Evolutionary conservation across 2,888 invertebrate genomes (phyloP), one percentile per base, ranked within the genome.

Genomic region (Hirtodrosophila histrioides): DNA sequence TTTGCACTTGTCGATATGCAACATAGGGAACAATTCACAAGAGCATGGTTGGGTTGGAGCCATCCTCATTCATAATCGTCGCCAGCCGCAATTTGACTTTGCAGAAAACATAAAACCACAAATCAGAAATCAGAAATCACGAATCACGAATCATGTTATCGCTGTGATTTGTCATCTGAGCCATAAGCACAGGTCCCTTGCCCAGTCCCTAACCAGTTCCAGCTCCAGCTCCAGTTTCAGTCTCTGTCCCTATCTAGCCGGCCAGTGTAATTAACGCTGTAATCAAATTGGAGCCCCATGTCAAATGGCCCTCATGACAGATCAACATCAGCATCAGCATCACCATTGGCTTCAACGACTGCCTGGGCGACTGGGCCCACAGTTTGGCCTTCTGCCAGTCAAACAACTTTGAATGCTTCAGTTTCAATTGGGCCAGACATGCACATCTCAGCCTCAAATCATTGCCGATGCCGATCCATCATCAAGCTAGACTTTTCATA

Each of bases 121-220:
- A 78, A 67, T 78, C 62, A 64, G 51, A 57, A 17, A 17, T 17
- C 61, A 53, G 36, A 39, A 17, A 17, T 17, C 89, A 88, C 74
- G 86, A 64, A 84, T 86, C 75, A 81, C 83, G 86, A 78, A 87
- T 85, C 89, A 88, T 76, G 69, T 78, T 63, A 68, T 71, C 68
- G 61, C 51, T 60, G 57, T 69, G 67, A 87, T 78, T 81, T 81
- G 88, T 87, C 83, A 88, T 65, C 48, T 53, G 46, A 29, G 39
- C 54, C 56, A 27, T 50, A 44, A 62, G 70, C 67, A 54, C 23
- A 55, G 35, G 27, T n/a, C 27, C n/a, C 43, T 24, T 10, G 10
- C 49, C 17, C n/a, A n/a, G 9, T 24, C 49, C 9, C 5, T 23
- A 11, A 3, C 37, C 24, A 6, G 40, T 8, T 9, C 9, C 23